Base-by-base conservation (phyloP, 1,140 invertebrate genomes). In the Elysia chlorotica region DNA sequence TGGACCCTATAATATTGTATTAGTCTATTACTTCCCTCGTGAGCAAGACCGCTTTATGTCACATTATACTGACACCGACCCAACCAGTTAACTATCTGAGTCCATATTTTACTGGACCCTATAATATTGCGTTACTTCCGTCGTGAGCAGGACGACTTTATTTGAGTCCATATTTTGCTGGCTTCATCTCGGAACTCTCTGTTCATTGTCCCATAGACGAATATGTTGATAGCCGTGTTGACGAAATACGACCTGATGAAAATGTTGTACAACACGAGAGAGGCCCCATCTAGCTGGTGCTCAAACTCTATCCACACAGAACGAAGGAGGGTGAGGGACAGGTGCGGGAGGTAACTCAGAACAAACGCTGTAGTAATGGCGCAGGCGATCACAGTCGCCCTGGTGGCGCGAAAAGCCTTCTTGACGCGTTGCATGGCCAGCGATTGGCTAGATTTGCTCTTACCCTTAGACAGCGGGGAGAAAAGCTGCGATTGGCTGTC, bases 181-280 rank as follows among this genome's bases (percentile, higher is more conserved):
- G 59, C 41, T 48, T 74, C 14, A n/a, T 19, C 10, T 28, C 71
- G 35, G 57, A 78, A 78, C 48, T 73, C 67, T 1, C n/a, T 23
- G 67, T 78, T 78, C 73, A 78, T 75, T 21, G 65, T 36, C 17
- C 73, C 62, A 67, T 78, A 78, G 23, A 78, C 67, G 28, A 78
- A 63, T 4, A 74, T 66, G 56, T 78, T 73, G 31, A 74, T 65
- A 57, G 74, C 76, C 4, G 65, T 69, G 56, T 78, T 78, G 19
- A 73, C 71, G 37, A 78, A 78, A 57, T 66, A 78, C 1, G 74
- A 78, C n/a, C 76, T 38, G 1, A 78, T 54, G 61, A 78, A 75
- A 25, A 76, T 74, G 59, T 78, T 76, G 72, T 66, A 76, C 31
- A 66, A 38, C 5, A 73, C 38, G 10, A 75, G 71, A 4, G n/a